These are phyloP conservation scores for Notodonta ziczac DNA, from an alignment of 2,888 invertebrate genomes.

Conservation along the genomic window DNA sequence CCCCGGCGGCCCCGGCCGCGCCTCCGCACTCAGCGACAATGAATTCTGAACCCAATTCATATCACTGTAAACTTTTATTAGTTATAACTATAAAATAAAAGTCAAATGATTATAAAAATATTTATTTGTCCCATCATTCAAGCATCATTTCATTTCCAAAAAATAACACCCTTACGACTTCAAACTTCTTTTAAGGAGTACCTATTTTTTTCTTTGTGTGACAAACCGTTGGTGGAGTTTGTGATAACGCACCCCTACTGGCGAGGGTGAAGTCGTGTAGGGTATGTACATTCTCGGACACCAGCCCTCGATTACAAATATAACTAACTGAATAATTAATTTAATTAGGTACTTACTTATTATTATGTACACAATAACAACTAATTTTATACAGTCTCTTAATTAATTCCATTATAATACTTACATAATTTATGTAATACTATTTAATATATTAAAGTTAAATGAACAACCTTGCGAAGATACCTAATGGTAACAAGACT, in stretches of 20 bases:
- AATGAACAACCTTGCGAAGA: background rate
- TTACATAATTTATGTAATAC: background rate
- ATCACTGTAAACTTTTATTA: background rate
- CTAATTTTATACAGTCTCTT: conserved; percentile 40
- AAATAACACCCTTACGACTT: conserved; percentile 25
- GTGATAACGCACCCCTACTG: too few relatives aligned
- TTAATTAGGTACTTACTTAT: background rate
- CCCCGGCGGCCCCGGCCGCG: conserved; percentile 26
- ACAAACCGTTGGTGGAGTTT: too few relatives aligned
- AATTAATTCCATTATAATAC: conserved; percentile 18
- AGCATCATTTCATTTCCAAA: conserved; percentile 27
- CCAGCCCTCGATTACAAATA: too few relatives aligned
- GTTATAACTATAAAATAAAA: conserved; percentile 17
- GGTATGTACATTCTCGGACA: too few relatives aligned
- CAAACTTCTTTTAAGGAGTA: too few relatives aligned
- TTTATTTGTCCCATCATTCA: conserved; percentile 37
- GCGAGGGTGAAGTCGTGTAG: too few relatives aligned
- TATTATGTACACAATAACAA: conserved; percentile 33
- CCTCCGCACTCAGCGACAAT: conserved; percentile 74
- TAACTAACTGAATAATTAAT: too few relatives aligned
- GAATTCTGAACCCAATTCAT: conserved; percentile 62
- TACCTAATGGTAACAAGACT: background rate
- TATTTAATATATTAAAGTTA: background rate
- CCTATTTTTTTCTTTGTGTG: too few relatives aligned
- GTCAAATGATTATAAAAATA: conserved; percentile 32